phyloP scores from a whole-genome alignment of 2,113 vertebrate genomes.

The Cyanoderma ruficeps region DNA sequence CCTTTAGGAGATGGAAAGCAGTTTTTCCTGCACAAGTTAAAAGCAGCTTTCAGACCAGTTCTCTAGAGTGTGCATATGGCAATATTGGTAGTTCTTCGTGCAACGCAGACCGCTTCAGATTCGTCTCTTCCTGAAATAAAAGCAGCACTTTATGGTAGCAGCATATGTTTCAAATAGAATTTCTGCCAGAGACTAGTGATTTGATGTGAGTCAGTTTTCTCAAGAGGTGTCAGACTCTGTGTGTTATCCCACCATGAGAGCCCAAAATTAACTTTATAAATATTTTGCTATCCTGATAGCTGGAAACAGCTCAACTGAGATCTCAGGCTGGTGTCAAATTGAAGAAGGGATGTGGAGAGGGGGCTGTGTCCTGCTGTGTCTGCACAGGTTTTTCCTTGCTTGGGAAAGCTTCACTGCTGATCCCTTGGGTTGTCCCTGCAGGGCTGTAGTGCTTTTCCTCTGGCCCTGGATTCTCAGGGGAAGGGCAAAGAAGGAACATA shows the following conservation, averaged over 20 bases:
- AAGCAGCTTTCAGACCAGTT: background rate
- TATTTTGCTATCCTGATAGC: slow-evolving; percentile 22
- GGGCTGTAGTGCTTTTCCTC: background rate
- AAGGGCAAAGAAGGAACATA: background rate
- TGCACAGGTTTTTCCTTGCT: background rate
- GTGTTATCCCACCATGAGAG: background rate
- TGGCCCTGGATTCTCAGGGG: background rate
- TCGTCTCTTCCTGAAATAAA: slow-evolving; percentile 26
- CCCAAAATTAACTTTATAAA: slow-evolving; percentile 24
- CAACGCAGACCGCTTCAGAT: background rate
- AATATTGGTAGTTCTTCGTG: slow-evolving; percentile 11
- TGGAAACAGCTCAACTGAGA: background rate
- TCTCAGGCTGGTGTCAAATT: background rate
- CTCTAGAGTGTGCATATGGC: background rate
- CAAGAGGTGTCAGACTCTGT: slow-evolving; percentile 48
- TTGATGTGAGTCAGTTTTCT: slow-evolving; percentile 34
- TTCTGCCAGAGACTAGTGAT: background rate
- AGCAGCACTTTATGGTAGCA: background rate
- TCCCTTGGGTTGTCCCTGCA: background rate
- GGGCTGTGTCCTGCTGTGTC: background rate
- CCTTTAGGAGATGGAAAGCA: background rate
- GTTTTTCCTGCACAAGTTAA: background rate
- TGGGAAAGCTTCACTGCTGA: background rate
- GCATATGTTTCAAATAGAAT: background rate
- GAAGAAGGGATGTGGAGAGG: background rate